Conservation (phyloP, 2,797 vertebrate species). For the Sebastes wilsoni region DNA sequence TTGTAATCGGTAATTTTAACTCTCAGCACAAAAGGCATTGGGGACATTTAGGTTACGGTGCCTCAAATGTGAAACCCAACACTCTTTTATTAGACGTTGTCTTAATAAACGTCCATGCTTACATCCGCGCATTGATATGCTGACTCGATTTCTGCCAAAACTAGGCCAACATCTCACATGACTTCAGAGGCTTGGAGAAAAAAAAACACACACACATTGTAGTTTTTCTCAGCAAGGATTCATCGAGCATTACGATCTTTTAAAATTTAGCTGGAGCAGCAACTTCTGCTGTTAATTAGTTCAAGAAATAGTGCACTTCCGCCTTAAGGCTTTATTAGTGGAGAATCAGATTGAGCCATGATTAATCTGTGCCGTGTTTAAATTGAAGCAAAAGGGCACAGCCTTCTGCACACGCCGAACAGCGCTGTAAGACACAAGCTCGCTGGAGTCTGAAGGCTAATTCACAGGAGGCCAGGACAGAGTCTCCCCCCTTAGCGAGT, state of each 20-base stretch:
- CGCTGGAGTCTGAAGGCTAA: conserved; percentile 51
- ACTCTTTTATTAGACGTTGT: conserved; percentile 26
- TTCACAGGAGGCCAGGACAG: conserved; percentile 40
- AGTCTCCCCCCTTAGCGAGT: conserved; percentile 31
- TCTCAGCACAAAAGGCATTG: not conserved
- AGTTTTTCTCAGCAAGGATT: conserved; percentile 41
- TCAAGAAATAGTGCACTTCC: conserved; percentile 55
- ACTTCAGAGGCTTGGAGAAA: conserved; percentile 46
- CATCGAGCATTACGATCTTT: conserved; percentile 55
- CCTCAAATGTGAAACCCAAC: conserved; percentile 1
- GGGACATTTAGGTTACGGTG: not conserved
- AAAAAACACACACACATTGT: conserved; percentile 17
- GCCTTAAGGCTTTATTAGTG: conserved; percentile 66
- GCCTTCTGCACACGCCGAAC: conserved; percentile 4
- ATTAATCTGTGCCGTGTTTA: conserved; percentile 57
- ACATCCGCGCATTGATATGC: conserved; percentile 39
- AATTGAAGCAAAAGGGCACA: conserved; percentile 47
- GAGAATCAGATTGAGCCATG: conserved; percentile 59
- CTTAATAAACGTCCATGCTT: conserved; percentile 37
- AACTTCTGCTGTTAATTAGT: conserved; percentile 70
- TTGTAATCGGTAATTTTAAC: not conserved
- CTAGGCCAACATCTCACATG: conserved; percentile 63
- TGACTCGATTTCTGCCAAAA: conserved; percentile 59
- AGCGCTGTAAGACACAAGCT: conserved; percentile 33
- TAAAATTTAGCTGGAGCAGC: conserved; percentile 61